These are phyloP conservation scores for Penaeus japonicus DNA, from an alignment of 1,140 invertebrate genomes.

Conservation along the genomic window DNA sequence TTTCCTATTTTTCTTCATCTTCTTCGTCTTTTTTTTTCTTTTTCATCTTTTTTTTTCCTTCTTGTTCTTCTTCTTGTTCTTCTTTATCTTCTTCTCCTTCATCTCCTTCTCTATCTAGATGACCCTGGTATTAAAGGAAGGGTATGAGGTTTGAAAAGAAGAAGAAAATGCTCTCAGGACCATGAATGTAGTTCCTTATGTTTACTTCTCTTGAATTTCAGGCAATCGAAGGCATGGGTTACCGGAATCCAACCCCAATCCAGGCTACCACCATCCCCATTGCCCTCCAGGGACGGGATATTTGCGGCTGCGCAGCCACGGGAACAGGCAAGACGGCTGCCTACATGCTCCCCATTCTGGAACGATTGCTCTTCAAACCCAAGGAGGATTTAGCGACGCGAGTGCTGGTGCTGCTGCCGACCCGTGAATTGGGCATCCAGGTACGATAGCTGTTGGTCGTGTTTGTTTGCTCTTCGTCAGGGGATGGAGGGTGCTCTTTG, in stretches of 20 bases:
- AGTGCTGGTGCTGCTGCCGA: slow-evolving; percentile 94
- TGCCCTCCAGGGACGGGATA: slow-evolving; percentile 87
- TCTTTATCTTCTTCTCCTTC: no score
- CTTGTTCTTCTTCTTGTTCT: no score
- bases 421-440: slow-evolving; percentile 94
- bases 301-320: slow-evolving; percentile 96
- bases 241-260: slow-evolving; percentile 94
- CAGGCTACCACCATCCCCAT: slow-evolving; percentile 94
- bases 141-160: no score
- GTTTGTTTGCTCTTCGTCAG: background rate
- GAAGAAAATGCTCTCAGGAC: no score
- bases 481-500: background rate
- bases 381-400: slow-evolving; percentile 73
- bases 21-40: no score
- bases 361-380: slow-evolving; percentile 84
- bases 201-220: slow-evolving; percentile 61
- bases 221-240: slow-evolving; percentile 87
- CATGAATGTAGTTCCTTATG: no score
- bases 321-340: slow-evolving; percentile 98
- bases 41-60: no score
- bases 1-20: no score
- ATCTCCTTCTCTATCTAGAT: no score
- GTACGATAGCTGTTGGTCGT: slow-evolving; percentile 62
- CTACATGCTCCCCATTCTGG: slow-evolving; percentile 97
- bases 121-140: no score